A percentile compares a stretch with the other conserved stretches of the same genome.
Evolutionary conservation across 2,113 vertebrate genomes (phyloP).

Genomic region (Eira barbara): DNA sequence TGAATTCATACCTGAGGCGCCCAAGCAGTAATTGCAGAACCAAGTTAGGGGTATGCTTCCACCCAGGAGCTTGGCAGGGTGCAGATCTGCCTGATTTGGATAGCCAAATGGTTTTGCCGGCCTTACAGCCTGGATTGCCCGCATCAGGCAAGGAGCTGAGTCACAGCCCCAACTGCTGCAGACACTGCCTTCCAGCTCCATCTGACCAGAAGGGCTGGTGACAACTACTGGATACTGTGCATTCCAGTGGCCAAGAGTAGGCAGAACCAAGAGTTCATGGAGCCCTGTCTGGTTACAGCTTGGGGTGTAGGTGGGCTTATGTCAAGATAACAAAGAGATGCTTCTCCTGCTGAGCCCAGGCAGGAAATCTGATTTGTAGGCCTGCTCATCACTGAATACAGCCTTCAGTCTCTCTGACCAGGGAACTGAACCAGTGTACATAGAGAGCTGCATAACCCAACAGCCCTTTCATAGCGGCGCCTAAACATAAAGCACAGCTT

Average conservation of each 20-base stretch:
- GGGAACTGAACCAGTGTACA: background rate
- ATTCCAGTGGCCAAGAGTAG: background rate
- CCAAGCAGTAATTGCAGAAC: background rate
- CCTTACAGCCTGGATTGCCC: background rate
- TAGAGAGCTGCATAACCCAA: background rate
- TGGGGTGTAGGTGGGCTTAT: background rate
- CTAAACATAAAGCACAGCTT: background rate
- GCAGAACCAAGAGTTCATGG: background rate
- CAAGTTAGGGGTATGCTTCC: background rate
- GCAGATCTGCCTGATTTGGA: background rate
- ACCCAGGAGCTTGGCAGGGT: background rate
- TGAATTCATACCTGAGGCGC: background rate
- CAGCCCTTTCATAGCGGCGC: background rate
- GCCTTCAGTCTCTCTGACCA: background rate
- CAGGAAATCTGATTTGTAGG: background rate
- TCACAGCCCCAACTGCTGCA: background rate
- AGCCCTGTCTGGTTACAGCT: background rate
- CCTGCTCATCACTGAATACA: background rate
- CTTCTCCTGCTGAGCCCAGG: background rate
- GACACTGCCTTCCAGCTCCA: background rate
- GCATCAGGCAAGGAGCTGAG: background rate
- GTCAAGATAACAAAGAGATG: background rate
- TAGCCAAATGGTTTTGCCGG: background rate
- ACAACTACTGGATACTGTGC: background rate
- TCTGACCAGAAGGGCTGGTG: background rate